A percentile compares a stretch with the other conserved stretches of the same genome.
phyloP scores from a whole-genome alignment of 2,797 vertebrate genomes.

The Cheirogaleus major region DNA sequence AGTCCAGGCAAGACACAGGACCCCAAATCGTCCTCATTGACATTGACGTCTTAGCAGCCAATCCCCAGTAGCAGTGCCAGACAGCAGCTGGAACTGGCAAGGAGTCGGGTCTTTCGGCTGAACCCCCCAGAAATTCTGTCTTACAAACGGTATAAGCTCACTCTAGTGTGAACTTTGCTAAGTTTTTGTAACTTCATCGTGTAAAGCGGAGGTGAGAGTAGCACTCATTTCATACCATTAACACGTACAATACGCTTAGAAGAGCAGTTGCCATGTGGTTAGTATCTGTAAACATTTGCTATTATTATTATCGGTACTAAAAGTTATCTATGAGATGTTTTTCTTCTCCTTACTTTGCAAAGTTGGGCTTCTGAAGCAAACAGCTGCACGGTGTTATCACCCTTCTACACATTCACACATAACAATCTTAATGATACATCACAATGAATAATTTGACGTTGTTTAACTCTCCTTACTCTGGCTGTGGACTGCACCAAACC shows the following conservation, averaged over 20 bases:
- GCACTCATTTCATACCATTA: not conserved
- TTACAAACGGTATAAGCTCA: not conserved
- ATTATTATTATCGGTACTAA: not conserved
- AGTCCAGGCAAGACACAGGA: not conserved
- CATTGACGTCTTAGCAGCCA: not conserved
- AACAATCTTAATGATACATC: conserved; percentile 83
- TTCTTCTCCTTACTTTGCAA: conserved; percentile 70
- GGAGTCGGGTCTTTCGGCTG: not conserved
- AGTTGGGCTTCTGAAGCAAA: conserved; percentile 68
- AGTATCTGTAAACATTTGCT: not conserved
- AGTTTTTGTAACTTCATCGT: not conserved
- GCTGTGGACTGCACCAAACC: conserved; percentile 24
- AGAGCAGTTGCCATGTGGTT: not conserved
- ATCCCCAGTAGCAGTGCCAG: not conserved
- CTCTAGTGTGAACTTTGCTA: not conserved
- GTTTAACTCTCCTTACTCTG: conserved; percentile 80
- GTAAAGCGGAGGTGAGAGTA: not conserved
- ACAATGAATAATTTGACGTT: conserved; percentile 81
- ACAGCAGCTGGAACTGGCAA: not conserved
- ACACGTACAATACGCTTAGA: too few species aligned
- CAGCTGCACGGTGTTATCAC: conserved; percentile 80
- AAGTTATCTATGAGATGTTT: conserved; percentile 11
- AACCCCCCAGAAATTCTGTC: not conserved
- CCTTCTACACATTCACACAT: conserved; percentile 76
- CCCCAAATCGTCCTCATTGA: not conserved